phyloP scores from a whole-genome alignment of 92 coral and sea anemone species.

The Phenganax subtilis region DNA sequence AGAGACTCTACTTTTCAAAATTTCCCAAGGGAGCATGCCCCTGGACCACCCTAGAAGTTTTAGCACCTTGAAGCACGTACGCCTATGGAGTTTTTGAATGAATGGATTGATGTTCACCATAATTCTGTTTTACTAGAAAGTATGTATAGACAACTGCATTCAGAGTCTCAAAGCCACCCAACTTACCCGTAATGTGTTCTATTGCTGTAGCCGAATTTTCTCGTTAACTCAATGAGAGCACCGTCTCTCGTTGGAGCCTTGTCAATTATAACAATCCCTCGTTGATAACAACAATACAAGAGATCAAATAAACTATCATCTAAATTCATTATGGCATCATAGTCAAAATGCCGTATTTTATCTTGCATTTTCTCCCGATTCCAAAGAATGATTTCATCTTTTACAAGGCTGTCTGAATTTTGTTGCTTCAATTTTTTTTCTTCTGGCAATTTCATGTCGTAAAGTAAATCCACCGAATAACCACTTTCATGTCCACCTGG shows the following conservation, averaged over 20 bases:
- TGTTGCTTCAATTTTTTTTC: not conserved
- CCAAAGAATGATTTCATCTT: slow-evolving; percentile 63
- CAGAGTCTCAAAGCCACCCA: not conserved
- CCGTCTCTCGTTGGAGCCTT: slow-evolving; percentile 65
- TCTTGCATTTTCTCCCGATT: slow-evolving; percentile 54
- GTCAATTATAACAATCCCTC: slow-evolving; percentile 61
- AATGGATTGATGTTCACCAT: not conserved
- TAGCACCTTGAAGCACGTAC: too few species aligned
- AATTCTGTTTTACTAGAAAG: not conserved
- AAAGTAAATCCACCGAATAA: slow-evolving; percentile 30
- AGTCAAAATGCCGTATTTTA: slow-evolving; percentile 56
- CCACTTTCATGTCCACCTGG: slow-evolving; percentile 35
- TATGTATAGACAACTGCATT: not conserved
- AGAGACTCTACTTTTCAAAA: too few species aligned
- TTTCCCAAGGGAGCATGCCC: too few species aligned
- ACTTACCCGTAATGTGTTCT: slow-evolving; percentile 33
- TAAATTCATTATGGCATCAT: slow-evolving; percentile 51
- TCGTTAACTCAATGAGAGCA: slow-evolving; percentile 1
- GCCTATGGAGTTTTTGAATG: too few species aligned
- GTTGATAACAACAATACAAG: slow-evolving; percentile 54
- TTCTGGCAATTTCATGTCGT: slow-evolving; percentile 22
- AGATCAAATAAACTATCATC: slow-evolving; percentile 59
- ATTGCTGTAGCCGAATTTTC: slow-evolving; percentile 7
- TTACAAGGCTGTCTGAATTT: slow-evolving; percentile 35
- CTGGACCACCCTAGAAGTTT: too few species aligned